Base-by-base conservation (phyloP, 2,888 invertebrate species). In the Hyposoter didymator region DNA sequence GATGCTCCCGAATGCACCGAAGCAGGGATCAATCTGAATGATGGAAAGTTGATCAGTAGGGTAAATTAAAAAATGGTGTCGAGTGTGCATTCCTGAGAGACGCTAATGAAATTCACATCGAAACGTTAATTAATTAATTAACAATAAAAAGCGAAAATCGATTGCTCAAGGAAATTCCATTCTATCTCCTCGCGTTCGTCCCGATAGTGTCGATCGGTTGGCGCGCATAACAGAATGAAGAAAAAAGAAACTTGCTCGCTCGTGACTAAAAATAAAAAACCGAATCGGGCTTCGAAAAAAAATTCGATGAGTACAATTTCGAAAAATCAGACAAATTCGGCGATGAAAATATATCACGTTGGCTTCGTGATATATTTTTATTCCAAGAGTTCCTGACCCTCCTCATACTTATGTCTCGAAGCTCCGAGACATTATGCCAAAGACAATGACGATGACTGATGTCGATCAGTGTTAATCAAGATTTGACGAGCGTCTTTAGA, bases 391-490 rank as follows among this genome's bases (percentile, higher is more conserved):
- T 49, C 12, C 7, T 12, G 35, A 19, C 8, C 19, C 35, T 55
- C 22, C 22, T 73, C 39, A 39, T 39, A 43, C 17, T 39, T 12
- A 5, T 8, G 43, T 59, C 59, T 17, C 4, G 59, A 73, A 73
- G 17, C 74, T 59, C 59, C 14, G 43, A 19, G 14, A 28, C 4
- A 22, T 39, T 43, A 45, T n/a, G 1, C 8, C 62, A 17, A 64
- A 47, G 14, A 47, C 62, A 75, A 28, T 62, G 47, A 75, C n/a
- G n/a, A 62, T 75, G 74, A n/a, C n/a, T 22, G 2, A 64, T 35
- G 7, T 64, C 64, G 64, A 64, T 32, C 7, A 64, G 7, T 8
- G 5, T 17, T 35, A 22, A 59, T 59, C 22, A 3, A 59, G 3
- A 22, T 59, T 59, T 59, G n/a, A n/a, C 17, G 28, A n/a, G 28